phyloP scores from a whole-genome alignment of 2,888 invertebrate species.

The Heliothis peltigera region DNA sequence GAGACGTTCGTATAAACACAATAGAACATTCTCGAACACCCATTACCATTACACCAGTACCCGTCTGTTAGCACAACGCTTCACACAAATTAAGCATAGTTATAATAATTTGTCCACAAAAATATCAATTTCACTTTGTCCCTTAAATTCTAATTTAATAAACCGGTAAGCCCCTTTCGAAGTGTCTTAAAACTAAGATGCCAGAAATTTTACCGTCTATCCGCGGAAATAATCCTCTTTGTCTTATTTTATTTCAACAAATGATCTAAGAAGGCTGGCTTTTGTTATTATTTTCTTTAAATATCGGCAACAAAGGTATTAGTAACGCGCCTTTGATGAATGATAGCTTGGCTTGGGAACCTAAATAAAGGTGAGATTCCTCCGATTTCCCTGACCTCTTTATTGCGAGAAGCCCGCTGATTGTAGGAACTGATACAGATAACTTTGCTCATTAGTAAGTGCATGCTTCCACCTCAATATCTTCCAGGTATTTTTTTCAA shows the following conservation, averaged over 20 bases:
- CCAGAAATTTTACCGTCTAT: conserved; percentile 34
- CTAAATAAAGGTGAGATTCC: conserved; percentile 9
- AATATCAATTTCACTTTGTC: conserved; percentile 20
- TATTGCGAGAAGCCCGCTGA: conserved; percentile 7
- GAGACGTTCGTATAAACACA: conserved; percentile 26
- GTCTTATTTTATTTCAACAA: conserved; percentile 33
- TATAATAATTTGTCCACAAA: conserved; percentile 22
- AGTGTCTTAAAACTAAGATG: conserved; percentile 37
- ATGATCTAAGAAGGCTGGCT: conserved; percentile 24
- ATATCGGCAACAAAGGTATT: conserved; percentile 28
- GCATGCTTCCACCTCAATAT: conserved; percentile 1
- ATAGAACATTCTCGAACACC: conserved; percentile 17
- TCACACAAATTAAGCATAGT: neutral
- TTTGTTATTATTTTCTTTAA: conserved; percentile 32
- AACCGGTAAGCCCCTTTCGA: conserved; percentile 45
- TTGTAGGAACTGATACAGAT: conserved; percentile 35
- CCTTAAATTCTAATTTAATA: conserved; percentile 35
- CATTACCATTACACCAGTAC: conserved; percentile 11
- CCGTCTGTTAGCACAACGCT: conserved; percentile 6
- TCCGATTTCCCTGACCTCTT: conserved; percentile 10
- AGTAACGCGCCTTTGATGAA: conserved; percentile 7
- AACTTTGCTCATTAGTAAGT: conserved; percentile 36
- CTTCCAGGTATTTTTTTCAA: conserved; percentile 7
- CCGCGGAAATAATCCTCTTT: conserved; percentile 39
- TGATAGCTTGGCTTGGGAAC: neutral